A percentile compares a stretch with the other conserved stretches of the same genome.
Conservation (phyloP, 1,140 invertebrate genomes). For the Neocloeon triangulifer region DNA sequence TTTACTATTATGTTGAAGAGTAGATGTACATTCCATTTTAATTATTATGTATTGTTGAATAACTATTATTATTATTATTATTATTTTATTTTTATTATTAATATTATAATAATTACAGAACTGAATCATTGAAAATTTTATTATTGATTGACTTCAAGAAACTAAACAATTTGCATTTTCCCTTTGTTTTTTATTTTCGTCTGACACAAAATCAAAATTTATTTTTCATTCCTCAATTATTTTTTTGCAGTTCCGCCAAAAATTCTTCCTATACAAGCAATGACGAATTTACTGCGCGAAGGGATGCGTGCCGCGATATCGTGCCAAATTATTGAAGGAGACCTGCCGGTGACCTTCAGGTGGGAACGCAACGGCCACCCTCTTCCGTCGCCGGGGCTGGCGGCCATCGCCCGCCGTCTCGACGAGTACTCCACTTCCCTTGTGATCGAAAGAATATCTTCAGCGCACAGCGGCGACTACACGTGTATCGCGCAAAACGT, state of each 20-base stretch:
- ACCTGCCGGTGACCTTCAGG: conserved; percentile 69
- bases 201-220: background rate
- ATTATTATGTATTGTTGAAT: no score
- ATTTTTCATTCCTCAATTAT: conserved; percentile 9
- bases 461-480: conserved; percentile 67
- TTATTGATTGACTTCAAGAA: background rate
- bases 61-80: no score
- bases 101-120: no score
- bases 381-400: conserved; percentile 21
- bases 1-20: no score
- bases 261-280: conserved; percentile 65
- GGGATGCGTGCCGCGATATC: conserved; percentile 81
- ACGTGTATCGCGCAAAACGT: conserved; percentile 70
- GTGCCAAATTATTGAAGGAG: conserved; percentile 84
- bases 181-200: background rate
- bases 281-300: conserved; percentile 56
- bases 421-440: conserved; percentile 75
- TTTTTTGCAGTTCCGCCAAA: conserved; percentile 56
- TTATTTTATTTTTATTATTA: no score
- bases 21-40: no score
- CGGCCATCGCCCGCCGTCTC: conserved; percentile 34
- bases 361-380: conserved; percentile 62
- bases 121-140: no score
- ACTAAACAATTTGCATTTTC: background rate
- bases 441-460: conserved; percentile 66